Base-by-base conservation (phyloP, 2,888 invertebrate species). In the Synergus japonicus region DNA sequence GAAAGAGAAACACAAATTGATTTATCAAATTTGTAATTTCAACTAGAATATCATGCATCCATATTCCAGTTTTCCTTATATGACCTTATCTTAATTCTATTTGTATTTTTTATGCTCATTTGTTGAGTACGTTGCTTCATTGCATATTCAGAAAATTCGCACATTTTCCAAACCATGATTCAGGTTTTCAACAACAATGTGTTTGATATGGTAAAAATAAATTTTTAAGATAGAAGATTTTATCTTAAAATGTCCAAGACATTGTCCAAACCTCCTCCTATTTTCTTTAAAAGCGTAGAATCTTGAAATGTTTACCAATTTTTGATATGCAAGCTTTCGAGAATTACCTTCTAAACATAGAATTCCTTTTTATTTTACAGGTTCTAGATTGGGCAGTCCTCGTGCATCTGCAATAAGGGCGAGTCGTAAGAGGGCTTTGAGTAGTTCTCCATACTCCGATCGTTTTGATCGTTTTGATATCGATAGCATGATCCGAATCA, bases 381-480 rank as follows among this genome's bases (percentile, higher is more conserved):
- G 91, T 85, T 87, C 92, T 83, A 93, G 96, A 83, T 92, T 96
- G 82, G 95, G 95, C 85, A 96, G 96, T 91, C 96, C 96, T 2
- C 92, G 95, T 65, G 91, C 92, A 18, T 92, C 92, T 69, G 91
- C 92, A 66, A 92, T 93, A 81, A 95, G 96, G 78, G 95, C 95
- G 44, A 96, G 96, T 90, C 95, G 98, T 63, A 99, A 99, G 92
- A 94, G 99, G 83, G 98, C 98, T 0, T 94, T 98, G 2, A 98
- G 98, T 80, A 97, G 97, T 91, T 98, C 98, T 15, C 97, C 97
- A 0, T 98, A 98, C 92, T 98, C 98, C 0, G 98, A 98, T 86
- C 73, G 97, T 79, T 96, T 98, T 85, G 98, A 99, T 93, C 73
- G 97, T 79, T 96, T 98, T 85, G 98, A 99, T 93, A 95, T 99